phyloP scores from a whole-genome alignment of 1,140 invertebrate species.

The Apolygus lucorum region DNA sequence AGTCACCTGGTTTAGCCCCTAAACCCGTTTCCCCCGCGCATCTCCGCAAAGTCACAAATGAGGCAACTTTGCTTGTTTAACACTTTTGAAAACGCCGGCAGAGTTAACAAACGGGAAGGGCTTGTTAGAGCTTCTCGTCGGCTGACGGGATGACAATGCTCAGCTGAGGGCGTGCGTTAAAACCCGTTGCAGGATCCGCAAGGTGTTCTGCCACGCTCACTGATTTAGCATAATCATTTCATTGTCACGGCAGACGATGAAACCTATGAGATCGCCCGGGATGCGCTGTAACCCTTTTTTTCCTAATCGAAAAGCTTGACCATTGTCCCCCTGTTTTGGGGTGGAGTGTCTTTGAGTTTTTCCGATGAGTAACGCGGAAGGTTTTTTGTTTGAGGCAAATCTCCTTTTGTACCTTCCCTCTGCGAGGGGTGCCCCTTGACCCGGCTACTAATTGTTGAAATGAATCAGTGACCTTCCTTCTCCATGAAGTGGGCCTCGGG shows the following conservation, averaged over 20 bases:
- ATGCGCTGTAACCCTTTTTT: too few relatives aligned
- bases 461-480: background rate
- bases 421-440: background rate
- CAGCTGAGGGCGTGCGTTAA: background rate
- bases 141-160: background rate
- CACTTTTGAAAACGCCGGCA: background rate
- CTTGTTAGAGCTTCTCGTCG: background rate
- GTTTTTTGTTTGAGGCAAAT: background rate
- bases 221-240: background rate
- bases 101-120: background rate
- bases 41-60: background rate
- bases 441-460: background rate
- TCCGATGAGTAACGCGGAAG: background rate
- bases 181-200: background rate
- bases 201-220: background rate
- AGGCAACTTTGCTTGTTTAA: background rate
- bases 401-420: background rate
- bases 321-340: background rate
- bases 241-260: background rate
- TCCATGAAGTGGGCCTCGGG: background rate
- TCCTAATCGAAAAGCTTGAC: too few relatives aligned
- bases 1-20: background rate
- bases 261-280: too few relatives aligned
- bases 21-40: background rate
- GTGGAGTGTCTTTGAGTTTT: background rate